Percentiles rank a stretch among this genome's conserved stretches.
phyloP scores from a whole-genome alignment of 1,140 invertebrate genomes.

The Drosophila elegans region DNA sequence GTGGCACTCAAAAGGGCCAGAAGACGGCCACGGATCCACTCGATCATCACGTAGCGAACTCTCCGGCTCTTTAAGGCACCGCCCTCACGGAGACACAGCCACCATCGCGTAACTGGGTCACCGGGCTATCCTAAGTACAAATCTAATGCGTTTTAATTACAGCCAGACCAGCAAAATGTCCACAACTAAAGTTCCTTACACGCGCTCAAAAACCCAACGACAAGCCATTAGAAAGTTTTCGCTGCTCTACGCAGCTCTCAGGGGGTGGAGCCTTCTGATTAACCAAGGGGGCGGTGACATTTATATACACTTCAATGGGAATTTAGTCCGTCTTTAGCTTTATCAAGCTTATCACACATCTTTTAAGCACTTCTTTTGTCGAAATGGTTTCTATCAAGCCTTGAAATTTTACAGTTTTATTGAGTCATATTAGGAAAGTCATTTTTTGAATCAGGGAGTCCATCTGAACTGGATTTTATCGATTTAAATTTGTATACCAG shows the following conservation, averaged over 20 bases:
- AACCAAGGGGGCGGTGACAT: constrained; percentile 7
- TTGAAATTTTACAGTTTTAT: neutral
- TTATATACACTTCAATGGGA: constrained; percentile 13
- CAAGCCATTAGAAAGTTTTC: constrained; percentile 44
- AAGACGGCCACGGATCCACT: constrained; percentile 2
- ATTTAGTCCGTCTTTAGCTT: neutral
- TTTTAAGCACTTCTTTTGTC: neutral
- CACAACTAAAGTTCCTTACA: constrained; percentile 29
- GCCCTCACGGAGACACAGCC: constrained; percentile 8
- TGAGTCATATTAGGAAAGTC: too few species aligned
- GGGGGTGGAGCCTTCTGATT: constrained; percentile 16
- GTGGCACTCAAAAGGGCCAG: constrained; percentile 35
- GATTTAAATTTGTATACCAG: too few species aligned
- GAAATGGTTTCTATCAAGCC: too few species aligned
- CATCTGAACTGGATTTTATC: too few species aligned
- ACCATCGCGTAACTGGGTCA: constrained; percentile 56
- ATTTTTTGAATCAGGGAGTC: too few species aligned
- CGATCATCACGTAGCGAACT: constrained; percentile 46
- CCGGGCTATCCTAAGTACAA: constrained; percentile 38
- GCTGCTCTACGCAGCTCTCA: constrained; percentile 5
- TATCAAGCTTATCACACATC: neutral
- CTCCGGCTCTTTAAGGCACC: constrained; percentile 17
- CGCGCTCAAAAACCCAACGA: constrained; percentile 7
- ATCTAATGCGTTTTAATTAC: constrained; percentile 59
- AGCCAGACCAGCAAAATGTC: constrained; percentile 18